A percentile compares a stretch with the other conserved stretches of the same genome.
Conservation (phyloP, 2,888 invertebrate species). For the Drosophila suboccidentalis region DNA sequence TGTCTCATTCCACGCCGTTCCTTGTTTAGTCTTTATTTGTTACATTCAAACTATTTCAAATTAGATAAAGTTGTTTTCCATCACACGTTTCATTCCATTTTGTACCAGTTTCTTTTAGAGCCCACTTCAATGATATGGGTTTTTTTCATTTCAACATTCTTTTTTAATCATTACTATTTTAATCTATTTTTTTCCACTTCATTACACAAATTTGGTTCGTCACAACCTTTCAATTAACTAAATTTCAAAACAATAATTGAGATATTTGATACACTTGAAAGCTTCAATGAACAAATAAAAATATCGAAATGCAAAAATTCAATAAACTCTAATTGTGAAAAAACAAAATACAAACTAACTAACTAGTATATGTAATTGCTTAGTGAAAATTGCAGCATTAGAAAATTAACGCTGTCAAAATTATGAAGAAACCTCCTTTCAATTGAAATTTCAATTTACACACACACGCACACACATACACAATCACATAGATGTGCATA, state of each 20-base stretch:
- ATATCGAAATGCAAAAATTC: neutral
- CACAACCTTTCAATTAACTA: neutral
- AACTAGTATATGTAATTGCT: conserved; percentile 27
- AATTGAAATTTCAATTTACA: conserved; percentile 21
- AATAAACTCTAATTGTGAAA: conserved; percentile 4
- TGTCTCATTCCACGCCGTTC: neutral
- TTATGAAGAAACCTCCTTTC: conserved; percentile 2
- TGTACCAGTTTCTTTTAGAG: neutral
- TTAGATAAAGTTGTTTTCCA: too few relatives aligned
- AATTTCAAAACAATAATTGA: neutral
- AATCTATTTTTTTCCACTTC: conserved; percentile 6
- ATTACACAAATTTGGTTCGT: neutral
- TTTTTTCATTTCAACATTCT: neutral
- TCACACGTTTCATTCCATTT: neutral
- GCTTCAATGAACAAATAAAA: neutral
- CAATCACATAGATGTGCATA: neutral
- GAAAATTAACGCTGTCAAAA: conserved; percentile 12
- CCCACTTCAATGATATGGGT: neutral
- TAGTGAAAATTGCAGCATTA: conserved; percentile 10
- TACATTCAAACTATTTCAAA: neutral
- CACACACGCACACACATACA: conserved; percentile 3
- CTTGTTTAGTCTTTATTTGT: too few relatives aligned
- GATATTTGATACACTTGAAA: neutral
- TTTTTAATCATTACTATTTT: neutral
- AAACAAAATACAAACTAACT: conserved; percentile 10